A percentile compares a stretch with the other conserved stretches of the same genome.
phyloP scores from a whole-genome alignment of 2,888 invertebrate genomes.

The Pseudococcus viburni region DNA sequence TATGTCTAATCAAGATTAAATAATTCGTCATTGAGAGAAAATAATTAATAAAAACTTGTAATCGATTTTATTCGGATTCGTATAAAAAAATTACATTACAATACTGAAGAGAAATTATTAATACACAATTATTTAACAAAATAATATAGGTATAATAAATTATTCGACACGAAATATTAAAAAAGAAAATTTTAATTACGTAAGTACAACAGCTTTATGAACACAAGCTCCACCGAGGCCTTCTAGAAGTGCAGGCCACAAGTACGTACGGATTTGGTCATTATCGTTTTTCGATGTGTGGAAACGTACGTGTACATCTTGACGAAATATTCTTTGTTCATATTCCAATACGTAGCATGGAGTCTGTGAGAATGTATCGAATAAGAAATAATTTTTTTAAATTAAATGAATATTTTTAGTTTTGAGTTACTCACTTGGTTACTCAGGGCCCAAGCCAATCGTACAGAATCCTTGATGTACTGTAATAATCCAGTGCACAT shows the following conservation, averaged over 20 bases:
- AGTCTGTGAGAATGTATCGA: conserved; percentile 69
- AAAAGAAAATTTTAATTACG: conserved; percentile 72
- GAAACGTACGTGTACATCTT: conserved; percentile 85
- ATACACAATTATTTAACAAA: conserved; percentile 45
- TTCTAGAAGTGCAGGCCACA: conserved; percentile 90
- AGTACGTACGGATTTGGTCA: conserved; percentile 83
- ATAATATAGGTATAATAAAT: conserved; percentile 44
- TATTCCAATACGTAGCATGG: conserved; percentile 73
- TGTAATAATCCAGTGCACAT: conserved; percentile 83
- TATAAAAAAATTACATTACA: conserved; percentile 44
- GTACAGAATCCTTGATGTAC: conserved; percentile 86
- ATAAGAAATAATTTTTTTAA: not conserved
- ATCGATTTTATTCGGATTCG: conserved; percentile 17
- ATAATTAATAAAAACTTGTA: conserved; percentile 2
- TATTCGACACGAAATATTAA: conserved; percentile 13
- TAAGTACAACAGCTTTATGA: conserved; percentile 88
- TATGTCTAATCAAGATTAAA: not conserved
- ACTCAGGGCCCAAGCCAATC: conserved; percentile 89
- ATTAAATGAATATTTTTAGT: not conserved
- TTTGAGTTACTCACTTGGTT: conserved; percentile 75
- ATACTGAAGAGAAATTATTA: conserved; percentile 4
- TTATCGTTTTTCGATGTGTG: conserved; percentile 82
- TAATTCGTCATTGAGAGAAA: not conserved
- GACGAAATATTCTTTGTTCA: conserved; percentile 77
- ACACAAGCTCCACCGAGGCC: conserved; percentile 80